Conservation (phyloP, 2,888 invertebrate genomes). For the Agrochola lychnidis region DNA sequence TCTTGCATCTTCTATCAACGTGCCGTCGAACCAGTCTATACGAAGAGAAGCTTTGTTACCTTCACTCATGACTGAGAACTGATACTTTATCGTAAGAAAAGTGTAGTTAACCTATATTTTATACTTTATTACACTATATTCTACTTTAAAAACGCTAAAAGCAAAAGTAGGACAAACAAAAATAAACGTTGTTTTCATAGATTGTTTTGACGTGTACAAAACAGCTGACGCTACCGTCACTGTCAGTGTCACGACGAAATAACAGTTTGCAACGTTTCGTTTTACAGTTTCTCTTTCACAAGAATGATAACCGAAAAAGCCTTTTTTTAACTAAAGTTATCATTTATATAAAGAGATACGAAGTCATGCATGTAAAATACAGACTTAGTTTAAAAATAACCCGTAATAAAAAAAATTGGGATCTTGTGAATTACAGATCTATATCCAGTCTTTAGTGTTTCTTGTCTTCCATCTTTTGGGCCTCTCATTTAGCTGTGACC, state of each 20-base stretch:
- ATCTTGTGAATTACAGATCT: not conserved
- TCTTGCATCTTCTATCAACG: constrained; percentile 79
- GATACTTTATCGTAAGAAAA: constrained; percentile 3
- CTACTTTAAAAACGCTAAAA: constrained; percentile 30
- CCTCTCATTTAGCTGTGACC: too few species aligned
- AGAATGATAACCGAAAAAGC: not conserved
- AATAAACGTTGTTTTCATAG: constrained; percentile 56
- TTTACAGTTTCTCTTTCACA: constrained; percentile 12
- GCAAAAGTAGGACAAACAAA: constrained; percentile 54
- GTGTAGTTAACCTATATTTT: constrained; percentile 19
- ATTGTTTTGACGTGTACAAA: constrained; percentile 29
- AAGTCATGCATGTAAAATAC: not conserved
- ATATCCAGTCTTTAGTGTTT: not conserved
- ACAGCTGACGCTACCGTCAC: constrained; percentile 48
- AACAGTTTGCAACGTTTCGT: constrained; percentile 34
- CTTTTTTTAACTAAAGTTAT: not conserved
- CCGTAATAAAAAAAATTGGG: not conserved
- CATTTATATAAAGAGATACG: not conserved
- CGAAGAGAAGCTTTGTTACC: constrained; percentile 79
- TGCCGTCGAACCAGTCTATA: constrained; percentile 89
- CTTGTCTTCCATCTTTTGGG: not conserved
- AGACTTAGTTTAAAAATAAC: not conserved
- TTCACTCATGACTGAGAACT: constrained; percentile 75
- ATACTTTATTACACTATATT: constrained; percentile 20
- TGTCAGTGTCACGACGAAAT: constrained; percentile 37